A percentile compares a stretch with the other conserved stretches of the same genome.
Evolutionary conservation across 2,797 vertebrate genomes (phyloP).

Genomic region (Helicolenus hilgendorfi): DNA sequence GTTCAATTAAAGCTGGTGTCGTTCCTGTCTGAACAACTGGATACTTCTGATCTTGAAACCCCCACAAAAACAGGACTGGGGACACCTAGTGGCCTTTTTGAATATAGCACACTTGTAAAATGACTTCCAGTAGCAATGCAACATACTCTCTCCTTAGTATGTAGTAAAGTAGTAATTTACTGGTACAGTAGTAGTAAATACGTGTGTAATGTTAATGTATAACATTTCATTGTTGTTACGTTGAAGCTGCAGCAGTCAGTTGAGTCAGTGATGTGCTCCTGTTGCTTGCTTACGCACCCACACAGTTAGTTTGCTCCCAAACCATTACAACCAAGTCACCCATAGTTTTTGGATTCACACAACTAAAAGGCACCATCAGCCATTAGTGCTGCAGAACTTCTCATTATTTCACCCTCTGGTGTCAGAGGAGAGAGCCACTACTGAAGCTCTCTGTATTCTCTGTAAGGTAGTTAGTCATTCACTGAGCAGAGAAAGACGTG

Average conservation of each 20-base stretch:
- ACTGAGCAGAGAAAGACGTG: constrained; percentile 30
- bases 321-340: constrained; percentile 12
- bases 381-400: constrained; percentile 56
- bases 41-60: neutral
- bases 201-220: neutral
- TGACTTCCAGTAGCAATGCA: neutral
- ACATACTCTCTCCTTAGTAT: neutral
- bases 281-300: constrained; percentile 1
- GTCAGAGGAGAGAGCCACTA: constrained; percentile 42
- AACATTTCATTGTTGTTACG: neutral
- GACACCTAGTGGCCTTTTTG: constrained; percentile 88
- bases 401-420: constrained; percentile 49
- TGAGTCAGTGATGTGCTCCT: neutral
- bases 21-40: constrained; percentile 26
- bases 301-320: constrained; percentile 6
- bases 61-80: constrained; percentile 80
- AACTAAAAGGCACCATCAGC: constrained; percentile 43
- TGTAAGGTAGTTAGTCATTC: constrained; percentile 55
- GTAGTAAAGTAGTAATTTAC: neutral
- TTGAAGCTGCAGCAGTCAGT: neutral
- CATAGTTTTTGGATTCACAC: constrained; percentile 24
- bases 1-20: neutral
- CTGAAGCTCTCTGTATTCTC: constrained; percentile 45
- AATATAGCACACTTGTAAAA: constrained; percentile 40
- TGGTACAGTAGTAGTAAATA: neutral